These are phyloP conservation scores for Danionella dracula DNA, from an alignment of 2,797 vertebrate species.

Conservation along the genomic window DNA sequence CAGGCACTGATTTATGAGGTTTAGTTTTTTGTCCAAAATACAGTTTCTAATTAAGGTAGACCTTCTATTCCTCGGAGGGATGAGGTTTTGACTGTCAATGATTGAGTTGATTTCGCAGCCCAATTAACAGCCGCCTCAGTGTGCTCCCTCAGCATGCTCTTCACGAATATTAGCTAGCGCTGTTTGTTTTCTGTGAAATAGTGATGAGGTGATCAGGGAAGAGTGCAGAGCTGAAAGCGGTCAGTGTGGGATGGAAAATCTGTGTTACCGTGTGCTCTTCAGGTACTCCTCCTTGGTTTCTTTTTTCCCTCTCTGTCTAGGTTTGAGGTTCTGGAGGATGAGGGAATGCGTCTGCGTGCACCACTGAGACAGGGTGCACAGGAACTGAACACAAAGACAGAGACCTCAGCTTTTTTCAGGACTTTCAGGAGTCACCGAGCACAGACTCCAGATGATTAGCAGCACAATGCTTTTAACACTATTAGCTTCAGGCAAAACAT, in stretches of 20 bases:
- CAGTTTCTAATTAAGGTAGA: neutral
- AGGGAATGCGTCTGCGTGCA: slow-evolving; percentile 97
- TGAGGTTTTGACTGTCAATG: neutral
- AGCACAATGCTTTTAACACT: too few relatives aligned
- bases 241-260: neutral
- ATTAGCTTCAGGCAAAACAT: too few relatives aligned
- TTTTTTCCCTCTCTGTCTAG: slow-evolving; percentile 92
- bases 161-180: neutral
- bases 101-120: neutral
- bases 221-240: neutral
- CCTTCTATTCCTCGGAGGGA: too few relatives aligned
- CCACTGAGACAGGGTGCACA: slow-evolving; percentile 93
- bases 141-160: slow-evolving; percentile 15
- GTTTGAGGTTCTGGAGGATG: slow-evolving; percentile 97
- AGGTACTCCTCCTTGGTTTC: slow-evolving; percentile 97
- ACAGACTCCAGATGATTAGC: neutral
- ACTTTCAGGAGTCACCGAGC: neutral
- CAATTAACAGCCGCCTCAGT: slow-evolving; percentile 9
- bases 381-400: slow-evolving; percentile 69
- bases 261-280: slow-evolving; percentile 80
- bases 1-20: too few relatives aligned
- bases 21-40: too few relatives aligned
- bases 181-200: slow-evolving; percentile 1
- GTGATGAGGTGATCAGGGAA: neutral
- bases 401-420: neutral